Base-by-base conservation (phyloP, 2,888 invertebrate species). In the Dusona sp. region DNA sequence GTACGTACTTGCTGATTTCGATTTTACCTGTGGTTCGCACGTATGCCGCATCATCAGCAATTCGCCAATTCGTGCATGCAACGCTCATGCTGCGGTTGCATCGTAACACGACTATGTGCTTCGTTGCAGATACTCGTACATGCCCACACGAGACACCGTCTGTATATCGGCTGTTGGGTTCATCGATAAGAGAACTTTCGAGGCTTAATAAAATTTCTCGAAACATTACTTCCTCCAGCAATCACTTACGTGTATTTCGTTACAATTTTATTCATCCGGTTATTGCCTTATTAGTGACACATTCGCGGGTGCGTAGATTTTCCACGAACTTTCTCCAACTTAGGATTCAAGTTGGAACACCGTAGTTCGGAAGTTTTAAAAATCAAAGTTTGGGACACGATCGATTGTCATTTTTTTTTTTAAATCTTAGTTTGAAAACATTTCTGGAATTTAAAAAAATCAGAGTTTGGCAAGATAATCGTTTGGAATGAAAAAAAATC, bases 1-100 rank as follows among this genome's bases (percentile, higher is more conserved):
- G 2, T 22, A 51, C 57, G 13, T 54, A 73, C 74, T 33, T 19
- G 57, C 74, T 75, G 42, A 42, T 61, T 75, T 19, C 38, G 61
- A 75, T 61, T 61, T 61, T 16, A 42, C 74, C 19, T 22, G 54
- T 73, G 38, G 16, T 48, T 33, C 33, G 29, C 54, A 73, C 73
- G 73, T 73, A 54, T 73, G 36, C 51, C 73, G 73, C 36, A 54
- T 57, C 73, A 48, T 38, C 73, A 73, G 54, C 83, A 72, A 80
- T 80, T 80, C 64, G 36, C 73, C 19, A 48, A 73, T 22, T 36
- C 75, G 70, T 45, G 73, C 54, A 42, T 38, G 72, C 22, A 11
- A 29, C 6, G 16, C 45, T 45, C 68, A 25, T 25, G 8, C 13
- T 45, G 25, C 29, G 25, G 13, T 25, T 25, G 8, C 45, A 11